phyloP scores from a whole-genome alignment of 1,140 invertebrate species.

The Lepidurus arcticus region DNA sequence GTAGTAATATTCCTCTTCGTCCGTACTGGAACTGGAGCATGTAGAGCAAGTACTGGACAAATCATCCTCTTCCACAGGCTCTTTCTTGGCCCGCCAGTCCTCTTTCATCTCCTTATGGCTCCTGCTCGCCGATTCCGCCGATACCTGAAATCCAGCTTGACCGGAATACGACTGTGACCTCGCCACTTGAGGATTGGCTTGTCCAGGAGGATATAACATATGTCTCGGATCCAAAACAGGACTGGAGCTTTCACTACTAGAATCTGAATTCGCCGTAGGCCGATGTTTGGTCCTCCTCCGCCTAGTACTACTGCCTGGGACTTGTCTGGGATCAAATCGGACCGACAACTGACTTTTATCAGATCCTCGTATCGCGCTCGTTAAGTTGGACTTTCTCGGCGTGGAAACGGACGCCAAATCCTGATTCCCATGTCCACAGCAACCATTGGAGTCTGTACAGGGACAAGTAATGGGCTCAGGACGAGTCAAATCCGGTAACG shows the following conservation, averaged over 20 bases:
- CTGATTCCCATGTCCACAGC: slow-evolving; percentile 31
- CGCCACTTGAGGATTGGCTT: slow-evolving; percentile 4
- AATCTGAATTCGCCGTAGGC: background rate
- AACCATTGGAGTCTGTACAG: slow-evolving; percentile 36
- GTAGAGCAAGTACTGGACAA: slow-evolving; percentile 66
- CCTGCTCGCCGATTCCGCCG: background rate
- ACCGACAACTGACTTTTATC: slow-evolving; percentile 49
- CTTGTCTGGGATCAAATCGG: slow-evolving; percentile 50
- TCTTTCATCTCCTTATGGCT: background rate
- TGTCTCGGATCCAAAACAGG: background rate
- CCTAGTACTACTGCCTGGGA: background rate
- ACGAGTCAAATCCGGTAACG: slow-evolving; percentile 57
- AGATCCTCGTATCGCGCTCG: slow-evolving; percentile 25
- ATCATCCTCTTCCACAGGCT: slow-evolving; percentile 23
- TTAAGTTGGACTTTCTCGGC: slow-evolving; percentile 35
- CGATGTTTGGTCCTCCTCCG: slow-evolving; percentile 37
- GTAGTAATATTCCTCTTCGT: slow-evolving; percentile 73
- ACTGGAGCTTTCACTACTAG: slow-evolving; percentile 42
- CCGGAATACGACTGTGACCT: slow-evolving; percentile 32
- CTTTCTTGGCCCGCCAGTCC: slow-evolving; percentile 29
- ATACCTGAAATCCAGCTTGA: background rate
- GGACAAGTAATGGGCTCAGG: slow-evolving; percentile 38
- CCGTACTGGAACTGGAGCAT: slow-evolving; percentile 69
- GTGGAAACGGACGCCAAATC: slow-evolving; percentile 26
- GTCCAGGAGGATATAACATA: background rate